Evolutionary conservation across 2,888 invertebrate genomes (phyloP), one percentile per base, ranked within the genome.

Genomic region (Atethmia centrago): DNA sequence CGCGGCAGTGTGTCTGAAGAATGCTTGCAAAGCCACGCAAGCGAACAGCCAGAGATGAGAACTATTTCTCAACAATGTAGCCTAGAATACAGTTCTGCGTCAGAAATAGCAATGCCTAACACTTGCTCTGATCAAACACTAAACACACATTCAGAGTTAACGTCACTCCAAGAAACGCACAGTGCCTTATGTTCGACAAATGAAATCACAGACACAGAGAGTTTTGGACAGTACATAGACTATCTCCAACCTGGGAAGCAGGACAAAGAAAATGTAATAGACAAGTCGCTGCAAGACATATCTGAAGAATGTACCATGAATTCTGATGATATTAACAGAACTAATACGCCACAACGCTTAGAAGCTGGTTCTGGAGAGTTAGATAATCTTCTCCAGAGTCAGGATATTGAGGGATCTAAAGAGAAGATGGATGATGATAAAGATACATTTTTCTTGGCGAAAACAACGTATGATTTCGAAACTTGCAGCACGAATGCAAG

Each of bases 11-110:
- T 95, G 2, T 96, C 96, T 0, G 96, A 96, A 53, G 96, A 96
- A 79, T 96, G 95, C 49, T 85, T 96, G 55, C 95, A 95, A 72
- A 95, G 95, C 69, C 94, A 94, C 31, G 94, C 95, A 0, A 84
- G 84, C 40, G 95, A 95, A 42, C 94, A 91, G 61, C 96, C 96
- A 7, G 96, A 96, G 80, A 96, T 97, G 96, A 94, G 97, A 40
- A 97, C 97, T 0, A 97, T 97, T 45, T 97, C 97, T 0, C 97
- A 97, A 85, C 97, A 98, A 83, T 97, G 97, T 85, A 97, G 97
- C 75, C 92, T 98, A 63, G 97, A 98, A 87, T 97, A 97, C 87
- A 97, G 97, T 80, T 97, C 97, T 0, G 97, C 97, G 0, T 96
- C 96, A 1, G 96, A 96, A 90, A 95, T 95, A 82, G 96, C 96